phyloP scores from a whole-genome alignment of 2,113 vertebrate species.

The Petroica traversi region DNA sequence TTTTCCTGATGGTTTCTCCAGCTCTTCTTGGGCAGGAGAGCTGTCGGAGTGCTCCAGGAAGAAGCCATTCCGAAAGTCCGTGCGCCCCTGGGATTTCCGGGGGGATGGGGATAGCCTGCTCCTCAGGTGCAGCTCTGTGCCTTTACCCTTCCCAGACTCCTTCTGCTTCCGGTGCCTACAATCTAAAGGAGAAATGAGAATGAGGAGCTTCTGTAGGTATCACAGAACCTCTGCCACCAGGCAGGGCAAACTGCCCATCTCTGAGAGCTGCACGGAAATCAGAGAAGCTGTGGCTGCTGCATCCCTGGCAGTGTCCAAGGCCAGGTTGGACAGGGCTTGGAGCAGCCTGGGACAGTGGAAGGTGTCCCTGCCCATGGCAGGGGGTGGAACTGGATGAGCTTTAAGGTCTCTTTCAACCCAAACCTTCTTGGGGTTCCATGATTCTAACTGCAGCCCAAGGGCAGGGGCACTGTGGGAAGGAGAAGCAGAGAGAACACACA shows the following conservation, averaged over 20 bases:
- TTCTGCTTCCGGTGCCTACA: constrained; percentile 77
- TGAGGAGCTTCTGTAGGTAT: background rate
- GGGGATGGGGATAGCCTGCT: constrained; percentile 69
- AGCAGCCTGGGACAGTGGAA: background rate
- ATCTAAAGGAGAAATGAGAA: constrained; percentile 52
- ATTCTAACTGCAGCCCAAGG: background rate
- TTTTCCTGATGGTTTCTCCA: constrained; percentile 94
- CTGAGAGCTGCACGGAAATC: background rate
- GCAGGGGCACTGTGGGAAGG: background rate
- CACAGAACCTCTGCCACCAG: background rate
- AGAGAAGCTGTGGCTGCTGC: background rate
- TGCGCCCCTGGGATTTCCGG: constrained; percentile 66
- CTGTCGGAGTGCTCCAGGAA: constrained; percentile 68
- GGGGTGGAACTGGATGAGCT: background rate
- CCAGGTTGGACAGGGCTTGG: background rate
- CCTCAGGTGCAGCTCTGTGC: constrained; percentile 66
- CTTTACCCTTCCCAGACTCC: constrained; percentile 42
- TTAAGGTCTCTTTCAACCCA: background rate
- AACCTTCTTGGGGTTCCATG: background rate
- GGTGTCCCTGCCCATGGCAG: background rate
- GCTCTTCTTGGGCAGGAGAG: constrained; percentile 74
- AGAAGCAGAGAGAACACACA: background rate
- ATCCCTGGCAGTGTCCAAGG: background rate
- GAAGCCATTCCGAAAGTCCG: constrained; percentile 76
- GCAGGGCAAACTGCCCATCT: background rate